Percentiles rank a stretch among this genome's conserved stretches.
phyloP scores from a whole-genome alignment of 2,888 invertebrate species.

The Sthenelais limicola region DNA sequence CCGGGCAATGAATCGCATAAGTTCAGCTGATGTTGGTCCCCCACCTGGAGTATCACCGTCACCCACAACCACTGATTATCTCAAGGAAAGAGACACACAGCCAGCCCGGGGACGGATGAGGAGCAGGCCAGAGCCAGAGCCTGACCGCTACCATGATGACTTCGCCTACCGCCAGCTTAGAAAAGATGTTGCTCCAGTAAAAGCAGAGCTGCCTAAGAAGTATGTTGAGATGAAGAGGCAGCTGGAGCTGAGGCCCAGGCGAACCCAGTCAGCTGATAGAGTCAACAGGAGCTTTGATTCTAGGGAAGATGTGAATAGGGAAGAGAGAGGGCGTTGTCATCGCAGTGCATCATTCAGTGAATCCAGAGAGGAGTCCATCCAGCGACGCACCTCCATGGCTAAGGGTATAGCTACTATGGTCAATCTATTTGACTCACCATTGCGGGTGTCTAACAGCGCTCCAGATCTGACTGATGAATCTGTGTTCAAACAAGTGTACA shows the following conservation, averaged over 20 bases:
- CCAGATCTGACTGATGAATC: conserved; percentile 60
- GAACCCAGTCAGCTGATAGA: conserved; percentile 37
- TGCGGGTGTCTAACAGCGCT: conserved; percentile 59
- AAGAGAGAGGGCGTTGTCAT: conserved; percentile 45
- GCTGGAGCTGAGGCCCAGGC: not conserved
- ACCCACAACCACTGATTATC: conserved; percentile 51
- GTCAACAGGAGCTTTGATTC: not conserved
- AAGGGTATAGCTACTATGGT: conserved; percentile 61
- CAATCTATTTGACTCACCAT: conserved; percentile 61
- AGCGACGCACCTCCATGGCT: conserved; percentile 52
- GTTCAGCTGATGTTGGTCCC: conserved; percentile 13
- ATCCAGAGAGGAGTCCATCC: not conserved
- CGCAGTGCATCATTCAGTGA: conserved; percentile 39
- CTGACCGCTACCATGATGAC: conserved; percentile 56
- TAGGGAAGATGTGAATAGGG: not conserved
- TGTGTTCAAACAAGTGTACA: conserved; percentile 48
- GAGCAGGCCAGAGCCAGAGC: conserved; percentile 50
- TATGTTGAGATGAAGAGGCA: conserved; percentile 22
- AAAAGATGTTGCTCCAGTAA: conserved; percentile 45
- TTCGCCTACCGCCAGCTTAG: conserved; percentile 47
- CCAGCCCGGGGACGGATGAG: conserved; percentile 45
- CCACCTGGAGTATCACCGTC: conserved; percentile 33
- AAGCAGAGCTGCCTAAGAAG: conserved; percentile 25
- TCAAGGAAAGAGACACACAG: conserved; percentile 40
- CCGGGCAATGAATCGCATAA: not conserved